Base-by-base conservation (phyloP, 2,113 vertebrate species). In the Parus major region DNA sequence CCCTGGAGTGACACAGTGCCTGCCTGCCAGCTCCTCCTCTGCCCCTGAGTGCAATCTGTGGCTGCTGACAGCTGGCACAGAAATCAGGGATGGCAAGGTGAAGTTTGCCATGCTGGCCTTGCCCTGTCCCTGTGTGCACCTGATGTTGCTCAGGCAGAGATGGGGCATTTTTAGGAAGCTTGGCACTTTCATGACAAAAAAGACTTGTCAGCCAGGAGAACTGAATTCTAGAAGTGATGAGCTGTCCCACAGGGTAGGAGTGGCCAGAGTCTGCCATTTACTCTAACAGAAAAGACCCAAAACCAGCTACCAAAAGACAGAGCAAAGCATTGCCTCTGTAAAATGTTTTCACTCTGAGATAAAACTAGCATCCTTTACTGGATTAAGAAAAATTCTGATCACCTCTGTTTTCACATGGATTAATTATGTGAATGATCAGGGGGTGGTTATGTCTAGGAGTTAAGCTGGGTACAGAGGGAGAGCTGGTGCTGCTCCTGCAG, bases 131-230 rank as follows among this genome's bases (percentile, higher is more conserved):
- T 46, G 19, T 15, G 23, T 46, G 68, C 24, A 12, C 29, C 64
- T 59, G 60, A 20, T 2, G 1, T n/a, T 20, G 47, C 35, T 75
- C 77, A 73, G 42, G 21, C 12, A 49, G 53, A 44, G 7, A 25
- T 0, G 1, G 46, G 14, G 24, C 1, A 0, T 23, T 86, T 82
- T 91, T 39, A 57, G 64, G 55, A 59, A 35, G 19, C 12, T 31
- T 70, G 46, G 13, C 16, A 11, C 31, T 46, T 39, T 31, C 15
- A 7, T 33, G 36, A 19, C 47, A 59, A 39, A 63, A 52, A 28
- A 47, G 44, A 77, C 31, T 36, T 89, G 50, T 49, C 64, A 63
- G 5, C 12, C 13, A 29, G n/a, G 39, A 64, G 41, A 72, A 25
- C 22, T 15, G 35, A 73, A 39, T 80, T 77, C 24, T 53, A 72